Evolutionary conservation across 2,797 vertebrate genomes (phyloP).

Genomic region (Menidia menidia): DNA sequence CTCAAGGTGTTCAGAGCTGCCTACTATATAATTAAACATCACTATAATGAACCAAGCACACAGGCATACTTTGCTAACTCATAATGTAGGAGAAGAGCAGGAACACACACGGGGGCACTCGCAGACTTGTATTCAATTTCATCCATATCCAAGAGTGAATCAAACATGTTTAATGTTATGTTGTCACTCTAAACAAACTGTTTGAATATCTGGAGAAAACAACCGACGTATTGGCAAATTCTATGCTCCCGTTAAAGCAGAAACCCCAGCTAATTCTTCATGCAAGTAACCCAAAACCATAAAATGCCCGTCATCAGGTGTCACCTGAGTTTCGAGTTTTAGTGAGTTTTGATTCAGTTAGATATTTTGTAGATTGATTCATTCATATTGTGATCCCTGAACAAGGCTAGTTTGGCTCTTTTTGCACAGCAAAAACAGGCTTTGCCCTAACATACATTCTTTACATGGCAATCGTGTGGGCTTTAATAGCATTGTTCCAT

Average conservation of each 20-base stretch:
- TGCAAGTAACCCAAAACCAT: neutral
- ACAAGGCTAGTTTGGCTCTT: too few species aligned
- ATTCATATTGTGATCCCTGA: too few species aligned
- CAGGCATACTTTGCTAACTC: slow-evolving; percentile 4
- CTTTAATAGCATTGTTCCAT: too few species aligned
- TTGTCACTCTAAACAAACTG: too few species aligned
- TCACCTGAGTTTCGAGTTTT: neutral
- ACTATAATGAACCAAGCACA: slow-evolving; percentile 26
- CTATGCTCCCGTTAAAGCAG: neutral
- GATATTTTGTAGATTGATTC: too few species aligned
- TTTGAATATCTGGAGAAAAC: slow-evolving; percentile 9
- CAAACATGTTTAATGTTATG: too few species aligned
- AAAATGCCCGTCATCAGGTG: neutral
- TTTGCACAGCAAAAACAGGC: too few species aligned
- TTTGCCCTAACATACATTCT: too few species aligned
- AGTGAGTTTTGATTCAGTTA: too few species aligned
- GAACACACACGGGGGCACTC: neutral
- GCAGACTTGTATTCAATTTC: slow-evolving; percentile 7
- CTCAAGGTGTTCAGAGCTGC: slow-evolving; percentile 28
- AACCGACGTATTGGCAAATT: slow-evolving; percentile 5
- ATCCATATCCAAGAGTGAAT: neutral
- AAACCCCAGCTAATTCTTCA: neutral
- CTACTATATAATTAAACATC: slow-evolving; percentile 15
- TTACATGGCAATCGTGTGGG: too few species aligned
- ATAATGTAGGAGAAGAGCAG: neutral